These are phyloP conservation scores for Chaenodraco wilsoni DNA, from an alignment of 2,797 vertebrate genomes.

Conservation along the genomic window DNA sequence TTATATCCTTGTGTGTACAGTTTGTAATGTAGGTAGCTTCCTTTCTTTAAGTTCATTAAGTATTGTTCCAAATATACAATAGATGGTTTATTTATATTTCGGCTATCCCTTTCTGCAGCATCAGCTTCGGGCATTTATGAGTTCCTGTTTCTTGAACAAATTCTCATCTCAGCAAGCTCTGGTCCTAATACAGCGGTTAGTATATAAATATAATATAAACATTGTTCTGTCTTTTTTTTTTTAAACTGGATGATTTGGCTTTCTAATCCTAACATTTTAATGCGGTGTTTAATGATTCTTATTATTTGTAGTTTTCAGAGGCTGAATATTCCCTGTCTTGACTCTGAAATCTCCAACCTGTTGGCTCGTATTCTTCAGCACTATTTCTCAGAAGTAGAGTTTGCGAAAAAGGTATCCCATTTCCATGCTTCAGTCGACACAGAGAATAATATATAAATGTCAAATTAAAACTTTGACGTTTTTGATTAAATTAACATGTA, in stretches of 20 bases:
- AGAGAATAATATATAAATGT: background rate
- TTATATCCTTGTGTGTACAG: background rate
- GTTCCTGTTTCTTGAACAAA: conserved; percentile 81
- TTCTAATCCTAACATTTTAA: background rate
- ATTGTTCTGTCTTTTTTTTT: background rate
- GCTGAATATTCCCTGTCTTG: conserved; percentile 85
- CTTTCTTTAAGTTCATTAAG: background rate
- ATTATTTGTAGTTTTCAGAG: conserved; percentile 63
- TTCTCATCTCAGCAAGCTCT: conserved; percentile 83
- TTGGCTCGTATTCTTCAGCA: conserved; percentile 80
- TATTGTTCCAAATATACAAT: conserved; percentile 8
- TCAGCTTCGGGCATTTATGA: conserved; percentile 85
- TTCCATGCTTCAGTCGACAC: background rate
- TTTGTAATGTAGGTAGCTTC: background rate
- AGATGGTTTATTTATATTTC: background rate
- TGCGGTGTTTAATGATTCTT: conserved; percentile 7
- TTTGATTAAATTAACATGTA: background rate
- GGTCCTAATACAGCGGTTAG: conserved; percentile 83
- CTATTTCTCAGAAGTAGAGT: conserved; percentile 83
- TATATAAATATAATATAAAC: background rate
- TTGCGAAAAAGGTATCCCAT: conserved; percentile 79
- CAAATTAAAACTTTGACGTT: background rate
- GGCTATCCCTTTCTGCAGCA: conserved; percentile 66
- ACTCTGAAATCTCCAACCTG: conserved; percentile 72
- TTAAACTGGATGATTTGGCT: background rate